phyloP scores from a whole-genome alignment of 2,888 invertebrate genomes.

The Drosophila melanosoma region DNA sequence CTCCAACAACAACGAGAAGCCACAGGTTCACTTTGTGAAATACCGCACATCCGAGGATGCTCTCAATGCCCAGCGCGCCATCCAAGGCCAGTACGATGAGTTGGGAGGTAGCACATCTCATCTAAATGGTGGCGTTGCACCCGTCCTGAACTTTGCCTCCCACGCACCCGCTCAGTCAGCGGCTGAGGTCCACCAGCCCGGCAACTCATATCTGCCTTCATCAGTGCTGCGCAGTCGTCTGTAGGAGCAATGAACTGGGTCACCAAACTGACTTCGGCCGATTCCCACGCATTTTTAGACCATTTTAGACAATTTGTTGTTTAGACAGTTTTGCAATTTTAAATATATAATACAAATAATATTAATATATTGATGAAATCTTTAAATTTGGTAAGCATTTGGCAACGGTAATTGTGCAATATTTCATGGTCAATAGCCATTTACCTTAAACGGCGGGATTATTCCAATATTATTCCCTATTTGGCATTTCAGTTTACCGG shows the following conservation, averaged over 20 bases:
- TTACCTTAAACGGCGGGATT: constrained; percentile 54
- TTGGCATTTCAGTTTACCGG: constrained; percentile 25
- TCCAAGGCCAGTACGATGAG: constrained; percentile 81
- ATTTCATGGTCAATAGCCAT: constrained; percentile 50
- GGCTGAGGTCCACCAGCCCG: constrained; percentile 44
- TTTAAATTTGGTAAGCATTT: constrained; percentile 18
- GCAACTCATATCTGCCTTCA: constrained; percentile 71
- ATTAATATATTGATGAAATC: constrained; percentile 21
- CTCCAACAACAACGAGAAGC: constrained; percentile 71
- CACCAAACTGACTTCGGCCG: constrained; percentile 40
- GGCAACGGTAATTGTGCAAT: constrained; percentile 39
- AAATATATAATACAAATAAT: constrained; percentile 29
- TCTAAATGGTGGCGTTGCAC: constrained; percentile 79
- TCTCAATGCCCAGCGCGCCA: constrained; percentile 78
- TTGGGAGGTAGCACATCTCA: constrained; percentile 69
- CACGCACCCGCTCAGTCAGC: constrained; percentile 45
- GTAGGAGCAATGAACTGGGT: constrained; percentile 42
- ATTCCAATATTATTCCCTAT: constrained; percentile 34
- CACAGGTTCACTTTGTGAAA: constrained; percentile 83
- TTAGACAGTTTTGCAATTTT: constrained; percentile 55
- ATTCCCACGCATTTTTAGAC: constrained; percentile 48
- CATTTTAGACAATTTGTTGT: constrained; percentile 46
- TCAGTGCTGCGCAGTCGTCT: constrained; percentile 69
- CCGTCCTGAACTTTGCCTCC: constrained; percentile 79
- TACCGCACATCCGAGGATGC: constrained; percentile 83